Evolutionary conservation across 1,140 invertebrate genomes (phyloP).

Genomic region (Atta cephalotes): DNA sequence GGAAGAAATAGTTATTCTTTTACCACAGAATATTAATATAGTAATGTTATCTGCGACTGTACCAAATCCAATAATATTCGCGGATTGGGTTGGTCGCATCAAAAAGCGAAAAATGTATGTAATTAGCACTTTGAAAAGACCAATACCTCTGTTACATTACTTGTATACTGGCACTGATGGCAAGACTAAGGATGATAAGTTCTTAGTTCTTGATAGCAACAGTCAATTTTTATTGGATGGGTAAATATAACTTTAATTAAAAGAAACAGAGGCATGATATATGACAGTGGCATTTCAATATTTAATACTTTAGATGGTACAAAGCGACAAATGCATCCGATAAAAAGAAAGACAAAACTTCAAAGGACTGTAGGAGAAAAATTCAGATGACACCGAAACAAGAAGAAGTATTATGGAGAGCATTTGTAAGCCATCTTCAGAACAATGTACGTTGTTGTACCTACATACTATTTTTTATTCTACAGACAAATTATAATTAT

Average conservation of each 20-base stretch:
- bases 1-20: slow-evolving; percentile 99
- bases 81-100: slow-evolving; percentile 98
- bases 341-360: slow-evolving; percentile 42
- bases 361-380: slow-evolving; percentile 65
- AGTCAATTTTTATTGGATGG: slow-evolving; percentile 90
- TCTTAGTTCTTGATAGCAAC: slow-evolving; percentile 93
- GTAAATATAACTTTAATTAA: slow-evolving; percentile 83
- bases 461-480: background rate
- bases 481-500: slow-evolving; percentile 12
- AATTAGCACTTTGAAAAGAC: slow-evolving; percentile 96
- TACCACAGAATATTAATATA: slow-evolving; percentile 97
- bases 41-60: slow-evolving; percentile 99
- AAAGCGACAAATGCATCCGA: slow-evolving; percentile 68
- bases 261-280: background rate
- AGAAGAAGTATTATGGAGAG: slow-evolving; percentile 95
- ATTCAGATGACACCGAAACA: slow-evolving; percentile 85
- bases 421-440: slow-evolving; percentile 92
- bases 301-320: slow-evolving; percentile 69
- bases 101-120: slow-evolving; percentile 98
- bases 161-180: slow-evolving; percentile 95
- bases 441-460: slow-evolving; percentile 85
- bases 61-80: slow-evolving; percentile 98
- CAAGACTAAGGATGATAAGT: slow-evolving; percentile 93
- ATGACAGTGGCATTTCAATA: slow-evolving; percentile 35
- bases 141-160: slow-evolving; percentile 98